Evolutionary conservation across 2,888 invertebrate species (phyloP).

Genomic region (Drosophila kokeensis): DNA sequence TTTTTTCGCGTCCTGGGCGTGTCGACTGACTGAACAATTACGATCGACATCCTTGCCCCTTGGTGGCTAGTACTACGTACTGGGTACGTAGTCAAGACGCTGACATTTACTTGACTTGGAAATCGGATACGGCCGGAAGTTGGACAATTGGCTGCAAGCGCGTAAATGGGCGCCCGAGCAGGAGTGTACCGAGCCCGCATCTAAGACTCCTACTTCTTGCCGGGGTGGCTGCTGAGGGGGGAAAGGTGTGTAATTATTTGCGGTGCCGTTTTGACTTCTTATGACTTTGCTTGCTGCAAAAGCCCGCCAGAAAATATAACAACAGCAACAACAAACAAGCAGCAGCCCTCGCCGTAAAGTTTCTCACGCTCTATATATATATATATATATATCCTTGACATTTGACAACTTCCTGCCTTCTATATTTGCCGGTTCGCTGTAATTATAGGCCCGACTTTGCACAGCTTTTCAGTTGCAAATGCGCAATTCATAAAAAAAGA

Average conservation of each 20-base stretch:
- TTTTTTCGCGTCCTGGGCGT: slow-evolving; percentile 53
- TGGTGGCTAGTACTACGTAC: slow-evolving; percentile 7
- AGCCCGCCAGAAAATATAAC: slow-evolving; percentile 69
- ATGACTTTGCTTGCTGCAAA: slow-evolving; percentile 48
- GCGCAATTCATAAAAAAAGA: slow-evolving; percentile 55
- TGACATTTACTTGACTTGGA: slow-evolving; percentile 76
- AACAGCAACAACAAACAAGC: slow-evolving; percentile 3
- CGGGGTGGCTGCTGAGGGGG: neutral
- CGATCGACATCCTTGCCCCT: slow-evolving; percentile 24
- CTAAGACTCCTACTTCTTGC: slow-evolving; percentile 56
- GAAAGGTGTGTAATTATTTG: slow-evolving; percentile 74
- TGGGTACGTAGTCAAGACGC: slow-evolving; percentile 60
- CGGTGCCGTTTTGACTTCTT: slow-evolving; percentile 69
- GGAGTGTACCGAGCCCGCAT: slow-evolving; percentile 26
- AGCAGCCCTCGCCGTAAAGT: slow-evolving; percentile 49
- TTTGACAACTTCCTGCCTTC: slow-evolving; percentile 68
- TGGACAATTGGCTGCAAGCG: slow-evolving; percentile 73
- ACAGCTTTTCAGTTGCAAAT: slow-evolving; percentile 66
- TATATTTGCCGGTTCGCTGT: slow-evolving; percentile 39
- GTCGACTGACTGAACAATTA: slow-evolving; percentile 72
- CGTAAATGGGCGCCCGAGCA: slow-evolving; percentile 56
- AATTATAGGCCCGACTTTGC: slow-evolving; percentile 59
- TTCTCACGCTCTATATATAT: slow-evolving; percentile 61
- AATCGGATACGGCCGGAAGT: slow-evolving; percentile 75
- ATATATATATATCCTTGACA: slow-evolving; percentile 43